phyloP scores from a whole-genome alignment of 2,888 invertebrate genomes.

The Eilema depressum region DNA sequence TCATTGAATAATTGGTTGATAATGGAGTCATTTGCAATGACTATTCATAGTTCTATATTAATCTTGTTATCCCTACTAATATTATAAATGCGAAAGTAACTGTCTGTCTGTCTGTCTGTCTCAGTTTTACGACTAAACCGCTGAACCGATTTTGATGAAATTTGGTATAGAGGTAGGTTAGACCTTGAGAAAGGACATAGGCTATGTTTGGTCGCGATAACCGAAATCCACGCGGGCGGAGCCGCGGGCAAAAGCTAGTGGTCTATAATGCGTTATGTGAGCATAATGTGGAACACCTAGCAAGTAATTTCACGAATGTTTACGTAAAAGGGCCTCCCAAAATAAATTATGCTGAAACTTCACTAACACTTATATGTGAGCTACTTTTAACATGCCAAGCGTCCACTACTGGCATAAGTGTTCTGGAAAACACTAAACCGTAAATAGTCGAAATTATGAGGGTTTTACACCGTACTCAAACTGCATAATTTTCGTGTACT shows the following conservation, averaged over 20 bases:
- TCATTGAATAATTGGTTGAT: not conserved
- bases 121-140: no score
- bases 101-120: no score
- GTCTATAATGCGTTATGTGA: not conserved
- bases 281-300: not conserved
- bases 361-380: not conserved
- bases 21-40: not conserved
- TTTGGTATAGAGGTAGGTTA: no score
- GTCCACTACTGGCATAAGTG: not conserved
- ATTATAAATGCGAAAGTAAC: no score
- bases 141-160: no score
- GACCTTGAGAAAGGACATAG: no score
- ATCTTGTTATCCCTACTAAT: no score
- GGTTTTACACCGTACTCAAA: not conserved
- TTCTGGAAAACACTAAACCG: not conserved
- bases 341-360: constrained; percentile 4
- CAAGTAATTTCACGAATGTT: not conserved
- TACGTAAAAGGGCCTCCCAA: not conserved
- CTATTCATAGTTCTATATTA: not conserved
- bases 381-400: not conserved
- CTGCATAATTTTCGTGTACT: no score
- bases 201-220: no score
- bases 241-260: no score
- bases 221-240: no score
- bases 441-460: not conserved